Evolutionary conservation across 2,113 vertebrate species (phyloP), one percentile per base, ranked within the genome.

Genomic region (Pseudonaja textilis): DNA sequence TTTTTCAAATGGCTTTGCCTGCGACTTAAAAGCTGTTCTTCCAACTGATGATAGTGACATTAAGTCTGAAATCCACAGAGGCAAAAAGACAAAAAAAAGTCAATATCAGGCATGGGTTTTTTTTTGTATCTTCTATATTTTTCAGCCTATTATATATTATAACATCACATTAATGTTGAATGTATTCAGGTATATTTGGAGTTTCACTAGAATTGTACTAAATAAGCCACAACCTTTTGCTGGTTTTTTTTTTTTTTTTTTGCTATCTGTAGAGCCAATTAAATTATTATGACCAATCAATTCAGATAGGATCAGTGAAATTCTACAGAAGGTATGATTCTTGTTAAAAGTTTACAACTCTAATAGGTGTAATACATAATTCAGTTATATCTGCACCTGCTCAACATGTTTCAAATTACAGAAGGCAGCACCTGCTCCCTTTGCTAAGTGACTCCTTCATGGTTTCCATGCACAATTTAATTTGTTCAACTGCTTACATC

Each of bases 131-230:
- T 23, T 26, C 3, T 11, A 0, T 3, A 89, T 39, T n/a, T 93
- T 47, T 39, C 7, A n/a, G 4, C 14, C 0, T 0, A 0, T 1
- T 1, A 3, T 10, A 3, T 5, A 85, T 8, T 52, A 89, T 4
- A 92, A 90, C 74, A 69, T 87, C 74, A 91, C 3, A 34, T 50
- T 85, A 85, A 55, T 56, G 42, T 39, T 85, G 2, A 45, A 25
- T 86, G 4, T 5, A 47, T 81, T 59, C 69, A 39, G 50, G 39
- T 1, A 57, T 87, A 90, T 93, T 29, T 94, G 22, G 23, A 3
- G 8, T 42, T 14, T 18, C 11, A 59, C 59, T 34, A 90, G 50
- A 69, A 29, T 81, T n/a, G 47, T 85, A 34, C 89, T 3, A 54
- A 10, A 64, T 0, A 47, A 57, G 10, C 23, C 90, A 6, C 29